Evolutionary conservation across 2,888 invertebrate genomes (phyloP).

Genomic region (Leptinotarsa rubiginosa): DNA sequence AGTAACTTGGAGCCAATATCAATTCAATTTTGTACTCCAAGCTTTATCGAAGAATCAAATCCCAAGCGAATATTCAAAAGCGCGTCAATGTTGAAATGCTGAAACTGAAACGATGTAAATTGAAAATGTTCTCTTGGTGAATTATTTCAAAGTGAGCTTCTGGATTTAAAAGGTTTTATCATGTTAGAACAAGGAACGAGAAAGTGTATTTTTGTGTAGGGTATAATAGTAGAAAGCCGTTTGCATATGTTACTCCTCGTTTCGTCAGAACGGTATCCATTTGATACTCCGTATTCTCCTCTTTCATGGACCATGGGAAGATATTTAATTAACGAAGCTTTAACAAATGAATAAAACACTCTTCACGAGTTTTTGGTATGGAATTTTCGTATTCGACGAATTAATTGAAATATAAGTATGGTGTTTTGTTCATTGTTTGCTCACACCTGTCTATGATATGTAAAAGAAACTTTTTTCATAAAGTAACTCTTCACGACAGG

Average conservation of each 20-base stretch:
- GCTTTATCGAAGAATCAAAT: not conserved
- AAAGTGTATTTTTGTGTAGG: slow-evolving; percentile 46
- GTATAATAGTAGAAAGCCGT: slow-evolving; percentile 34
- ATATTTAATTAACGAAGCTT: not conserved
- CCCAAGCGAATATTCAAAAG: slow-evolving; percentile 7
- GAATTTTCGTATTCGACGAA: not conserved
- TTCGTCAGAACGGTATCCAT: not conserved
- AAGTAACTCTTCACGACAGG: too few relatives aligned
- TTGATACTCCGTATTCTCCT: not conserved
- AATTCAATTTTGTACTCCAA: too few relatives aligned
- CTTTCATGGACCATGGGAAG: not conserved
- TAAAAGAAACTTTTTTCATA: too few relatives aligned
- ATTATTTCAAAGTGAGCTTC: slow-evolving; percentile 56
- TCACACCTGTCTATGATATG: too few relatives aligned
- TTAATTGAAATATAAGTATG: not conserved
- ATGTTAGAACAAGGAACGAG: slow-evolving; percentile 39
- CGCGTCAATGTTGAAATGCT: slow-evolving; percentile 13
- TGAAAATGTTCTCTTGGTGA: slow-evolving; percentile 51
- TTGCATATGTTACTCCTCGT: slow-evolving; percentile 35
- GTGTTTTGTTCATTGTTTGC: not conserved
- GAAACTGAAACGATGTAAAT: slow-evolving; percentile 36
- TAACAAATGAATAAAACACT: not conserved
- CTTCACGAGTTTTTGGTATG: not conserved
- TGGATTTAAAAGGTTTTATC: slow-evolving; percentile 45
- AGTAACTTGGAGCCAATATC: too few relatives aligned